Conservation (phyloP, 2,888 invertebrate genomes). For the Himalopsyche kuldschensis region DNA sequence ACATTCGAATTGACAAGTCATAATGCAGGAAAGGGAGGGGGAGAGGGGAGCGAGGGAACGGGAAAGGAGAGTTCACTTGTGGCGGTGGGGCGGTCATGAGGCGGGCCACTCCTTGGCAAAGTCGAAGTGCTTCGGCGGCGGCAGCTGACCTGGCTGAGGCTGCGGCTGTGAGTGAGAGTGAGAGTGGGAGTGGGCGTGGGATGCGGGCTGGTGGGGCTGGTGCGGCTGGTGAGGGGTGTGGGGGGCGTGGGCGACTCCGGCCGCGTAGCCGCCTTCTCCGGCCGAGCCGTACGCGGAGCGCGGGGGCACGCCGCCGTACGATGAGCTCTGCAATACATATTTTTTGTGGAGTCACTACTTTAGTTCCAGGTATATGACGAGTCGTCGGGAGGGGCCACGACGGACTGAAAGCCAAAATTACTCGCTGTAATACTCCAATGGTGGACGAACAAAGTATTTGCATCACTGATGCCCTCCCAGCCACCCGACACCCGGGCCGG, state of each 20-base stretch:
- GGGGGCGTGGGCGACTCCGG: constrained; percentile 44
- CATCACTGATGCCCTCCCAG: neutral
- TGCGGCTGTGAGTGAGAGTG: constrained; percentile 19
- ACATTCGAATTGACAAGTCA: constrained; percentile 2
- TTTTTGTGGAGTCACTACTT: constrained; percentile 1
- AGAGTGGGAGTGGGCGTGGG: neutral
- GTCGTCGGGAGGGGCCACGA: constrained; percentile 1
- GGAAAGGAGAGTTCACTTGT: constrained; percentile 34
- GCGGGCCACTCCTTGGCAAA: constrained; percentile 62
- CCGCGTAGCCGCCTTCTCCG: constrained; percentile 52
- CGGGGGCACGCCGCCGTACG: constrained; percentile 58
- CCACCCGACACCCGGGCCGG: neutral
- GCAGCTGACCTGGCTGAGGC: constrained; percentile 52
- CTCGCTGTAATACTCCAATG: neutral
- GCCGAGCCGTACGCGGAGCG: constrained; percentile 50
- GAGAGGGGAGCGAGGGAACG: neutral
- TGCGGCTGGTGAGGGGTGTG: constrained; percentile 46
- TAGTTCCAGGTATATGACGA: constrained; percentile 1
- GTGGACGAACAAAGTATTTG: neutral
- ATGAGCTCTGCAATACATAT: constrained; percentile 50
- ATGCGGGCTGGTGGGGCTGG: neutral
- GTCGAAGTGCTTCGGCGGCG: constrained; percentile 61
- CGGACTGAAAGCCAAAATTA: constrained; percentile 1
- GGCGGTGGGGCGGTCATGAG: constrained; percentile 47
- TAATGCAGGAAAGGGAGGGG: neutral